Percentiles rank a stretch among this genome's conserved stretches.
phyloP scores from a whole-genome alignment of 2,797 vertebrate species.

The Echiichthys vipera region DNA sequence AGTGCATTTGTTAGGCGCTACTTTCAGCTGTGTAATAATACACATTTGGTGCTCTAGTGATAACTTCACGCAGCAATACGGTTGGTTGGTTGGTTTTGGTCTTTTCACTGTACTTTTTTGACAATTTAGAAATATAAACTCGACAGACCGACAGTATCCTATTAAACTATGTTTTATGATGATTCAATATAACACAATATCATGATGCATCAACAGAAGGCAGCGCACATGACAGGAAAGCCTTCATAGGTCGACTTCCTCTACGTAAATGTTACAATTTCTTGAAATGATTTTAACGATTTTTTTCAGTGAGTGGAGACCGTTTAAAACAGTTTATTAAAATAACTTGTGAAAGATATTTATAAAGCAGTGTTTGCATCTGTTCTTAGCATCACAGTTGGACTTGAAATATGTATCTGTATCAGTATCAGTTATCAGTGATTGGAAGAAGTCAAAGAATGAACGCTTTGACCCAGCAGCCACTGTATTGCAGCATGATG shows the following conservation, averaged over 20 bases:
- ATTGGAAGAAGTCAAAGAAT: conserved; percentile 25
- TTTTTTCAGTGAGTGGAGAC: not conserved
- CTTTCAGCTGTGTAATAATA: not conserved
- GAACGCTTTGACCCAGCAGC: conserved; percentile 29
- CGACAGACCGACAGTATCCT: conserved; percentile 1
- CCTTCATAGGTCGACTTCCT: conserved; percentile 18
- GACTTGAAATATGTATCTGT: not conserved
- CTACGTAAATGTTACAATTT: not conserved
- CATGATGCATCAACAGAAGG: conserved; percentile 4
- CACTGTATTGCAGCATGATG: conserved; percentile 24
- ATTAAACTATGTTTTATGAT: not conserved
- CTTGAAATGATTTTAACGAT: not conserved
- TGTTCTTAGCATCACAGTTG: not conserved
- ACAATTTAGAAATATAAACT: not conserved
- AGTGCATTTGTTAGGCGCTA: not conserved
- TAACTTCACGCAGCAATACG: not conserved
- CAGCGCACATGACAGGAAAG: conserved; percentile 31
- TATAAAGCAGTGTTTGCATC: not conserved
- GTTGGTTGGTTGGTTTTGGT: not conserved
- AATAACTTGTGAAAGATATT: not conserved
- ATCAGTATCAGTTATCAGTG: not conserved
- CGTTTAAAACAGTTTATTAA: not conserved
- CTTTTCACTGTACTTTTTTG: not conserved
- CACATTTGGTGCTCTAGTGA: not conserved
- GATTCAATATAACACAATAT: not conserved